Conservation (phyloP, 2,888 invertebrate species). For the Tricholauxania praeusta region DNA sequence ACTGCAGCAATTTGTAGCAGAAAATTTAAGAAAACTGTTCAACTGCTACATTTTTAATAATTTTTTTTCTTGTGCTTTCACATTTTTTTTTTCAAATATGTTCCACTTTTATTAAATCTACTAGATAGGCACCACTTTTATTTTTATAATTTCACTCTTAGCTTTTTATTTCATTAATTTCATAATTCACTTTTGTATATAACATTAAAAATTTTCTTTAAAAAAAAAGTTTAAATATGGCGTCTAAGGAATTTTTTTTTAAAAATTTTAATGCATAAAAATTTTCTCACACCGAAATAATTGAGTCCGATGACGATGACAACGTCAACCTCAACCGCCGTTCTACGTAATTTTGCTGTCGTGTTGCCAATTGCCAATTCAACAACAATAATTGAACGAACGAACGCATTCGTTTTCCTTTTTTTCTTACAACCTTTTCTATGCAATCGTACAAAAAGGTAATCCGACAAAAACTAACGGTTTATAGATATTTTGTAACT, state of each 20-base stretch:
- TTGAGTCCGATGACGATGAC: too few species aligned
- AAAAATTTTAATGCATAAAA: conserved; percentile 15
- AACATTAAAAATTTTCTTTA: too few species aligned
- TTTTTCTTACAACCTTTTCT: background rate
- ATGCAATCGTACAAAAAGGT: conserved; percentile 15
- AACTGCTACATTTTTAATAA: background rate
- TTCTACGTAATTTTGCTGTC: conserved; percentile 38
- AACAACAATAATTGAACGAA: conserved; percentile 40
- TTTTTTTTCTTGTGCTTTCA: conserved; percentile 6
- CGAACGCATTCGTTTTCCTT: background rate
- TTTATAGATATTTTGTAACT: conserved; percentile 40
- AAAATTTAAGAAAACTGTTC: too few species aligned
- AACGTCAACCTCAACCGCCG: conserved; percentile 27
- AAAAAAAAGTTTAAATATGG: conserved; percentile 25
- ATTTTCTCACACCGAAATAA: conserved; percentile 3
- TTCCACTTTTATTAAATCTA: background rate
- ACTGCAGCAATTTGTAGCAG: too few species aligned
- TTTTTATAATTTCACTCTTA: background rate
- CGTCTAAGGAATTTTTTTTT: conserved; percentile 7
- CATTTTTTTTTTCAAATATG: background rate
- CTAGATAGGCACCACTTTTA: background rate
- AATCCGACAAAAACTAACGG: conserved; percentile 32
- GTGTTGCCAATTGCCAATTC: conserved; percentile 43
- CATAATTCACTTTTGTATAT: background rate
- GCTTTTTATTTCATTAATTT: background rate